Conservation (phyloP, 2,888 invertebrate genomes). For the Netelia fuscicornis region DNA sequence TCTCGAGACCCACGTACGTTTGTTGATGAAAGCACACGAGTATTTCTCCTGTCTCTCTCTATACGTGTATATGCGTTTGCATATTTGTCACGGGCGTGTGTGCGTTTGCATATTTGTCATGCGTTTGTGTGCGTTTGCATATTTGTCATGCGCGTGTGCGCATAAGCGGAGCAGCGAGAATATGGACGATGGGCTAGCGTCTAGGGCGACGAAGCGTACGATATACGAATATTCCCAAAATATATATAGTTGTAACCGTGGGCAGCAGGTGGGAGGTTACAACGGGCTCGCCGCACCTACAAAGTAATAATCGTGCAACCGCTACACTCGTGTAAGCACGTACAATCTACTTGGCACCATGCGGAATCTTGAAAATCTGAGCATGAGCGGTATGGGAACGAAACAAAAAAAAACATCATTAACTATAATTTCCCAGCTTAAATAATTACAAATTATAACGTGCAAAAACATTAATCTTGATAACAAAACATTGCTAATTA, state of each 20-base stretch:
- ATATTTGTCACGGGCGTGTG: too few relatives aligned
- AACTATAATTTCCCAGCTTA: too few relatives aligned
- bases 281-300: conserved; percentile 19
- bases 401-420: background rate
- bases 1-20: conserved; percentile 38
- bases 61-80: too few relatives aligned
- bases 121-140: background rate
- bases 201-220: conserved; percentile 32
- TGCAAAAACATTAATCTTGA: too few relatives aligned
- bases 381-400: background rate
- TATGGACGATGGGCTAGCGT: conserved; percentile 31
- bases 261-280: conserved; percentile 1
- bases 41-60: background rate
- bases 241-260: conserved; percentile 10
- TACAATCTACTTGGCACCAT: background rate
- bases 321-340: background rate
- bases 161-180: background rate
- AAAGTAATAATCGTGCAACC: conserved; percentile 6
- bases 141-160: conserved; percentile 1
- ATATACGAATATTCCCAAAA: background rate
- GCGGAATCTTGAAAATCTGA: background rate
- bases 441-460: too few relatives aligned
- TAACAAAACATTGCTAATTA: too few relatives aligned
- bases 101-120: too few relatives aligned
- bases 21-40: conserved; percentile 45